Evolutionary conservation across 2,888 invertebrate genomes (phyloP).

Genomic region (Chrysolina americana): DNA sequence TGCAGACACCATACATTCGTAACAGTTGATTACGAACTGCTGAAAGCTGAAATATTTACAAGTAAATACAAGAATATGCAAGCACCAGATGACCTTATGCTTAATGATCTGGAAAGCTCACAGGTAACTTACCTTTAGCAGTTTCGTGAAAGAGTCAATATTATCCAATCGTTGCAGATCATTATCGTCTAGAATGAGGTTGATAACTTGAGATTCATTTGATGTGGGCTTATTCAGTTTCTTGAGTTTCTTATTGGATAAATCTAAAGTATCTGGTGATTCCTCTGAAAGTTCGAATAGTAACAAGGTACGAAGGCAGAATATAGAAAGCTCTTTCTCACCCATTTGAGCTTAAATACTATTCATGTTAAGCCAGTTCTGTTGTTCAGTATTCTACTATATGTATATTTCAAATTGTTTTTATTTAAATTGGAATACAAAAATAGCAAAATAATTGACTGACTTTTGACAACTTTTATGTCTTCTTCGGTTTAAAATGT

Average conservation of each 20-base stretch:
- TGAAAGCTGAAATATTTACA: slow-evolving; percentile 78
- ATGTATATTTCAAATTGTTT: not conserved
- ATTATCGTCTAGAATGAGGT: slow-evolving; percentile 87
- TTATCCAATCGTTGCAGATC: slow-evolving; percentile 90
- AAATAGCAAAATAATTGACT: slow-evolving; percentile 7
- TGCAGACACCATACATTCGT: slow-evolving; percentile 90
- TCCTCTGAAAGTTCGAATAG: slow-evolving; percentile 34
- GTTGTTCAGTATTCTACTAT: slow-evolving; percentile 16
- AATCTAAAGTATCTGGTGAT: slow-evolving; percentile 72
- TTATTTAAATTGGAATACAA: slow-evolving; percentile 3
- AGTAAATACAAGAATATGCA: not conserved
- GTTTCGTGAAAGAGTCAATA: slow-evolving; percentile 84
- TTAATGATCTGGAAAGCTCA: not conserved
- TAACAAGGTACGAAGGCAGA: not conserved
- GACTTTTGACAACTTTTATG: slow-evolving; percentile 2
- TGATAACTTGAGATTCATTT: slow-evolving; percentile 78
- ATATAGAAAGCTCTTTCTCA: slow-evolving; percentile 5
- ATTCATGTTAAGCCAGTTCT: slow-evolving; percentile 32
- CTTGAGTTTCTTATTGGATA: slow-evolving; percentile 85
- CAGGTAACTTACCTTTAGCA: slow-evolving; percentile 77
- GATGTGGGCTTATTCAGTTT: slow-evolving; percentile 83
- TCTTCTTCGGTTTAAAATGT: not conserved
- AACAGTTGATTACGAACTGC: slow-evolving; percentile 88
- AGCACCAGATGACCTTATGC: not conserved
- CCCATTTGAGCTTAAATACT: slow-evolving; percentile 44